phyloP scores from a whole-genome alignment of 2,113 vertebrate species.

The Eubucco bourcierii region DNA sequence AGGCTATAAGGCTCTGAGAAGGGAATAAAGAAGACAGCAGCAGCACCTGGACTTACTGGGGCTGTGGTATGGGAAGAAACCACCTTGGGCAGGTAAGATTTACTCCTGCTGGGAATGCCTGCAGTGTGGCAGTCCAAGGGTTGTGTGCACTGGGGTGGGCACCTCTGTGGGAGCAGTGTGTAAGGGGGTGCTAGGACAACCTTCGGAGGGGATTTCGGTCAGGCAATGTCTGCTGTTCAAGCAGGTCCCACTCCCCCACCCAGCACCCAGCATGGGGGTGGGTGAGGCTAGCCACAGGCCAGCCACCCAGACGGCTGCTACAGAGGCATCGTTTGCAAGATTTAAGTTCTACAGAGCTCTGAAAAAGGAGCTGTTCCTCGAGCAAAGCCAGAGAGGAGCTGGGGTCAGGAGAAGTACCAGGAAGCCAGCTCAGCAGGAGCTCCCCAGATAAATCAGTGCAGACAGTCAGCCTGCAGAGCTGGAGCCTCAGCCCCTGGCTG shows the following conservation, averaged over 20 bases:
- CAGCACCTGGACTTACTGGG: not conserved
- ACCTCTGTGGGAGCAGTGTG: not conserved
- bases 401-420: not conserved
- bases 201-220: not conserved
- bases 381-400: slow-evolving; percentile 50
- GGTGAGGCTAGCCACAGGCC: fast-evolving
- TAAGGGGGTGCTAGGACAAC: not conserved
- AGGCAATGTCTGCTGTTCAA: not conserved
- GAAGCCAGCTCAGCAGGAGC: slow-evolving; percentile 29
- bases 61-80: not conserved
- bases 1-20: not conserved
- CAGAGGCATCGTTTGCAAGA: not conserved
- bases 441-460: slow-evolving; percentile 37
- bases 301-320: fast-evolving
- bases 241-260: not conserved
- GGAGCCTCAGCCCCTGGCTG: not conserved
- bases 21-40: not conserved
- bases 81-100: not conserved
- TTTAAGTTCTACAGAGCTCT: not conserved
- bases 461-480: not conserved
- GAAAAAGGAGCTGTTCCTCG: not conserved
- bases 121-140: fast-evolving
- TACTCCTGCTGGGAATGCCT: fast-evolving
- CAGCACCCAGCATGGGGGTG: not conserved
- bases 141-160: fast-evolving